Conservation (phyloP, 2,888 invertebrate species). For the Cryptocheilus praepositus region DNA sequence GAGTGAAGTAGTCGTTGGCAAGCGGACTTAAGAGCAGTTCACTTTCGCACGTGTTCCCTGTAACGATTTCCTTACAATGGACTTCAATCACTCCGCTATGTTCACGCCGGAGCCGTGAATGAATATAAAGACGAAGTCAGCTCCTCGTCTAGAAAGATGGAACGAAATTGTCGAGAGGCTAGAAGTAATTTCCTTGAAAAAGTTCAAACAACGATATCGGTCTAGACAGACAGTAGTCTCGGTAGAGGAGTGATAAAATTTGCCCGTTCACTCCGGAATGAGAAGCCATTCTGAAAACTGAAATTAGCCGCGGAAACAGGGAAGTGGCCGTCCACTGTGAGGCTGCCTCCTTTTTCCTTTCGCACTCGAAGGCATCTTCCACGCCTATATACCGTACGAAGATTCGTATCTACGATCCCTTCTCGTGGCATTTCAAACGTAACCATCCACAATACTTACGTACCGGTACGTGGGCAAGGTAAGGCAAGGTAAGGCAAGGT, state of each 20-base stretch:
- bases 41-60: too few species aligned
- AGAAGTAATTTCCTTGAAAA: too few species aligned
- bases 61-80: too few species aligned
- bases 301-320: constrained; percentile 22
- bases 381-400: constrained; percentile 15
- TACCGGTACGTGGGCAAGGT: too few species aligned
- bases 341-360: constrained; percentile 21
- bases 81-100: too few species aligned
- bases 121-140: too few species aligned
- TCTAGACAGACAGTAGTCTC: background rate
- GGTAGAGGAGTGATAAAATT: background rate
- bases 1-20: too few species aligned
- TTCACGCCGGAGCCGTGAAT: too few species aligned
- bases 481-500: background rate
- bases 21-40: too few species aligned
- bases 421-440: constrained; percentile 44
- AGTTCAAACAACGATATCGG: too few species aligned
- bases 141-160: too few species aligned
- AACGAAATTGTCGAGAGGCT: too few species aligned
- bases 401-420: constrained; percentile 39
- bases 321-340: constrained; percentile 26
- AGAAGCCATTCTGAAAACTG: constrained; percentile 25
- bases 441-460: constrained; percentile 36
- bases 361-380: constrained; percentile 18
- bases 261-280: constrained; percentile 15